These are phyloP conservation scores for Carduelis carduelis DNA, from an alignment of 2,797 vertebrate genomes.

Conservation along the genomic window DNA sequence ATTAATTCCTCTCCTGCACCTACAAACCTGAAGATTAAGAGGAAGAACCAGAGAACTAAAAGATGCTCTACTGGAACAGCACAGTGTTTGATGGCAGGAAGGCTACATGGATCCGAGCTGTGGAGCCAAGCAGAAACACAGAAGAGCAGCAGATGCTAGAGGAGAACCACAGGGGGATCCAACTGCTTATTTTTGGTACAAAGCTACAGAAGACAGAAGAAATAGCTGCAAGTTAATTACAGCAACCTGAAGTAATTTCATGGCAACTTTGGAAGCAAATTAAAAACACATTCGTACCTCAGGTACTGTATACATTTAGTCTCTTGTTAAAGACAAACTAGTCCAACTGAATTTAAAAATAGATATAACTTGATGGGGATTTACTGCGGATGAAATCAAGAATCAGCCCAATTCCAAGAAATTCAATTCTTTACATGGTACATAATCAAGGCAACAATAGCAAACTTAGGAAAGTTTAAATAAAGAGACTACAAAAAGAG, in stretches of 20 bases:
- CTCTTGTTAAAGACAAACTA: not conserved
- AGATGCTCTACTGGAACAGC: not conserved
- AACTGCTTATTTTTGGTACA: not conserved
- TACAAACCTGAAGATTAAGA: not conserved
- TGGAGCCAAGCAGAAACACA: not conserved
- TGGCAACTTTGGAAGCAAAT: not conserved
- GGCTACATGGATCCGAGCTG: not conserved
- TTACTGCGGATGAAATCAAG: not conserved
- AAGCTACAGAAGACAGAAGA: not conserved
- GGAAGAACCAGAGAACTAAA: not conserved
- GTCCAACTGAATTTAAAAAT: not conserved
- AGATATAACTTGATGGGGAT: not conserved
- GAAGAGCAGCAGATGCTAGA: not conserved
- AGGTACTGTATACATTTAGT: not conserved
- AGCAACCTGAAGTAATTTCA: not conserved
- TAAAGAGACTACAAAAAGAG: not conserved
- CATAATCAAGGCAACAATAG: not conserved
- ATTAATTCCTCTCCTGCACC: not conserved
- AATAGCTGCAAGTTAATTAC: not conserved
- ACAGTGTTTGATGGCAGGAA: not conserved
- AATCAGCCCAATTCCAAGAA: not conserved
- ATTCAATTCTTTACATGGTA: not conserved
- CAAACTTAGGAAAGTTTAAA: not conserved
- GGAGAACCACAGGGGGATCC: not conserved
- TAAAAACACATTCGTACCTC: not conserved